These are phyloP conservation scores for Darevskia mixta DNA, from an alignment of 2,797 vertebrate genomes.

Conservation along the genomic window DNA sequence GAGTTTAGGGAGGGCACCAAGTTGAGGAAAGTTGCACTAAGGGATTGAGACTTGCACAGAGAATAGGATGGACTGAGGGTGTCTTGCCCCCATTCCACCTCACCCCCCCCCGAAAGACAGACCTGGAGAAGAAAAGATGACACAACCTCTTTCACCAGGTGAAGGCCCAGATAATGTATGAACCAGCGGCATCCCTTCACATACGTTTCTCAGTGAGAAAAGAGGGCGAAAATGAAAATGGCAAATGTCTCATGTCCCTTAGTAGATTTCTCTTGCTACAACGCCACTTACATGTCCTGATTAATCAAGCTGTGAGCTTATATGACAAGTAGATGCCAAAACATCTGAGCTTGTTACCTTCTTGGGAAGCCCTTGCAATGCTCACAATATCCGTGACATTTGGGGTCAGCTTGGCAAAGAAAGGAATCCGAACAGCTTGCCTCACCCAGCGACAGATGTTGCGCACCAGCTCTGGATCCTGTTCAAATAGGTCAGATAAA, in stretches of 20 bases:
- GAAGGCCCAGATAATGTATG: not conserved
- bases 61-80: not conserved
- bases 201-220: not conserved
- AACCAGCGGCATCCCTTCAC: not conserved
- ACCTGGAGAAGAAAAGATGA: not conserved
- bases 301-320: constrained; percentile 29
- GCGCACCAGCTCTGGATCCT: constrained; percentile 94
- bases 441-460: constrained; percentile 98
- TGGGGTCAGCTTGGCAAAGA: constrained; percentile 97
- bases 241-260: not conserved
- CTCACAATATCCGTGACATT: constrained; percentile 91
- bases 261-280: not conserved
- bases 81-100: not conserved
- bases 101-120: not conserved
- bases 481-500: constrained; percentile 83
- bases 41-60: not conserved
- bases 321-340: constrained; percentile 26
- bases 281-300: not conserved
- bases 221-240: not conserved
- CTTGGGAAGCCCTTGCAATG: constrained; percentile 89
- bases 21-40: not conserved
- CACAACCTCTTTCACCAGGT: not conserved
- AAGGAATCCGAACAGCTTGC: constrained; percentile 89
- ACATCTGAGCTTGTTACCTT: constrained; percentile 82
- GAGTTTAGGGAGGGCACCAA: not conserved